A percentile compares a stretch with the other conserved stretches of the same genome.
These are phyloP conservation scores for Botia almorhae DNA, from an alignment of 2,797 vertebrate genomes.

Conservation along the genomic window DNA sequence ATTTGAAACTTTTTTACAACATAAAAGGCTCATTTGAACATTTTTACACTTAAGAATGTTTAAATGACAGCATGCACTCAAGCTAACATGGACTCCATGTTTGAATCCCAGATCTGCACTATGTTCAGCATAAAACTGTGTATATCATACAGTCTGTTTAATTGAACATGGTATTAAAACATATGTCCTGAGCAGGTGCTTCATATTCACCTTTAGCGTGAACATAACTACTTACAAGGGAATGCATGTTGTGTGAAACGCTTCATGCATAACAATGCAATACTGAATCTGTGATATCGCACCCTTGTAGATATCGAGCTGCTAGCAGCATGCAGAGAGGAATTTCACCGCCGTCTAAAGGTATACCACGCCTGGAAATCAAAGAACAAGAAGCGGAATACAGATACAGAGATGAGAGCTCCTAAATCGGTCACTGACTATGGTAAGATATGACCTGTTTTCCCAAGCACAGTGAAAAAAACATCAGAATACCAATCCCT, in stretches of 20 bases:
- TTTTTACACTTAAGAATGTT: too few relatives aligned
- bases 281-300: constrained; percentile 5
- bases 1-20: too few relatives aligned
- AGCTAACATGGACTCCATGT: too few relatives aligned
- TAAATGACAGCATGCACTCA: too few relatives aligned
- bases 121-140: too few relatives aligned
- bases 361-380: constrained; percentile 99
- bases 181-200: not conserved
- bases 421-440: constrained; percentile 97
- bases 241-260: constrained; percentile 4
- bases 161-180: not conserved
- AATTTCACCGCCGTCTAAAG: constrained; percentile 97
- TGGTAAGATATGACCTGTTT: constrained; percentile 74
- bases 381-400: constrained; percentile 95
- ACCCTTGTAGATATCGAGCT: constrained; percentile 90
- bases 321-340: constrained; percentile 95
- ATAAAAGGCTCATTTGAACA: too few relatives aligned
- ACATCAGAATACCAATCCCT: not conserved
- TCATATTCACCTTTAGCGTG: not conserved
- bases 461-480: not conserved
- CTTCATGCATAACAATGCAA: not conserved
- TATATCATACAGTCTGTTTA: not conserved
- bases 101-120: not conserved
- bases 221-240: not conserved
- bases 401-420: constrained; percentile 90